phyloP scores from a whole-genome alignment of 1,140 invertebrate species.

The Panulirus ornatus region DNA sequence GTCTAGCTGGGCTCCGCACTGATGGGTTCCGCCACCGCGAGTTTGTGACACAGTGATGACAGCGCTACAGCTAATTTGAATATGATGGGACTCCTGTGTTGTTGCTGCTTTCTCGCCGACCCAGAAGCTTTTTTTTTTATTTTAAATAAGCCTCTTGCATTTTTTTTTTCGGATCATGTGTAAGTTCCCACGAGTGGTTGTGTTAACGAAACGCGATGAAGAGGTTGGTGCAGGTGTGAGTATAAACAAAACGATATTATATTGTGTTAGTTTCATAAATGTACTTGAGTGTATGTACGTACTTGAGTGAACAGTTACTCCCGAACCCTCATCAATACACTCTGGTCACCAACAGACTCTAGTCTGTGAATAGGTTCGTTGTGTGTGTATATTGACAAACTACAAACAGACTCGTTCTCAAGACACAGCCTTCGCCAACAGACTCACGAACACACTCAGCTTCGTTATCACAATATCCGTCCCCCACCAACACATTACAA shows the following conservation, averaged over 20 bases:
- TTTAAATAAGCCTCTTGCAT: no score
- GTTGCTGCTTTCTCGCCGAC: background rate
- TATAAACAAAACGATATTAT: background rate
- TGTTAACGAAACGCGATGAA: no score
- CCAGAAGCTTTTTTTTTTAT: no score
- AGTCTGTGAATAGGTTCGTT: background rate
- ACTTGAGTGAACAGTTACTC: background rate
- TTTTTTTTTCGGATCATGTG: background rate
- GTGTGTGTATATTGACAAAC: no score
- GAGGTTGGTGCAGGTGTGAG: background rate
- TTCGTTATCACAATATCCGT: no score
- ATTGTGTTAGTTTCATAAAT: background rate
- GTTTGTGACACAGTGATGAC: constrained; percentile 57
- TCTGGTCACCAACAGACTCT: background rate
- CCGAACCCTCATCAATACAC: background rate
- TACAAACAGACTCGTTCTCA: no score
- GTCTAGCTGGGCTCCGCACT: background rate
- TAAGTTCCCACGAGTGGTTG: constrained; percentile 16
- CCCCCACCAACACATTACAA: no score
- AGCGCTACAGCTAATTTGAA: constrained; percentile 64
- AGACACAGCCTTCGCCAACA: no score
- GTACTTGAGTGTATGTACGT: background rate
- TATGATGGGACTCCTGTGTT: constrained; percentile 43
- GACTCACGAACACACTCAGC: no score
- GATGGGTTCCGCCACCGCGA: constrained; percentile 17